A percentile compares a stretch with the other conserved stretches of the same genome.
Conservation (phyloP, 1,140 invertebrate genomes). For the Idris sp. region DNA sequence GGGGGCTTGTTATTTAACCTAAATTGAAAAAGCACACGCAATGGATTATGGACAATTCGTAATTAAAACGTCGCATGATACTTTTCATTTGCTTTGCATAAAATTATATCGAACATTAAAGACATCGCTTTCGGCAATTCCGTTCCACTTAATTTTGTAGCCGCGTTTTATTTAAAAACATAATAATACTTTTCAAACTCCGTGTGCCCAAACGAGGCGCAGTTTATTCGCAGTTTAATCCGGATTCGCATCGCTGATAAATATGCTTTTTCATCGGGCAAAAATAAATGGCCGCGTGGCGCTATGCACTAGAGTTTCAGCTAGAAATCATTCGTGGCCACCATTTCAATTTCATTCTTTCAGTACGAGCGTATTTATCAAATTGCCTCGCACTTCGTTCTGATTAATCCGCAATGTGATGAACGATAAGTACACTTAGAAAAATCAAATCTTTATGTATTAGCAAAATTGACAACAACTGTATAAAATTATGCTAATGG, state of each 20-base stretch:
- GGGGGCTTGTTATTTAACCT: too few species aligned
- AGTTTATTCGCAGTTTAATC: slow-evolving; percentile 3
- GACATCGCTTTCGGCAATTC: too few species aligned
- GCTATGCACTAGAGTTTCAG: too few species aligned
- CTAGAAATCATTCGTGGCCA: slow-evolving; percentile 8
- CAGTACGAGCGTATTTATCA: slow-evolving; percentile 11
- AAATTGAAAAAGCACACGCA: too few species aligned
- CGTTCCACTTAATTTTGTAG: not conserved
- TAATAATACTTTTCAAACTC: slow-evolving; percentile 12
- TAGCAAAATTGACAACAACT: too few species aligned
- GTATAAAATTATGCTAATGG: too few species aligned
- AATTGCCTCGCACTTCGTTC: slow-evolving; percentile 16
- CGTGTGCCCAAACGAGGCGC: not conserved
- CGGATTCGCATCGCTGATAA: slow-evolving; percentile 9
- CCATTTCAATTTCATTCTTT: slow-evolving; percentile 23
- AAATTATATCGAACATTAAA: too few species aligned
- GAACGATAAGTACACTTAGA: slow-evolving; percentile 21
- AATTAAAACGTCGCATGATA: too few species aligned
- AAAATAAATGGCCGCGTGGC: slow-evolving; percentile 14
- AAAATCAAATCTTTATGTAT: slow-evolving; percentile 15
- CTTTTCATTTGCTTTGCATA: too few species aligned
- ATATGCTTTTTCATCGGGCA: slow-evolving; percentile 3
- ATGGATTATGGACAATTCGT: too few species aligned
- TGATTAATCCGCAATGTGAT: slow-evolving; percentile 28
- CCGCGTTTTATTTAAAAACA: slow-evolving; percentile 12